These are phyloP conservation scores for Verasper variegatus DNA, from an alignment of 2,113 vertebrate species.

Conservation along the genomic window DNA sequence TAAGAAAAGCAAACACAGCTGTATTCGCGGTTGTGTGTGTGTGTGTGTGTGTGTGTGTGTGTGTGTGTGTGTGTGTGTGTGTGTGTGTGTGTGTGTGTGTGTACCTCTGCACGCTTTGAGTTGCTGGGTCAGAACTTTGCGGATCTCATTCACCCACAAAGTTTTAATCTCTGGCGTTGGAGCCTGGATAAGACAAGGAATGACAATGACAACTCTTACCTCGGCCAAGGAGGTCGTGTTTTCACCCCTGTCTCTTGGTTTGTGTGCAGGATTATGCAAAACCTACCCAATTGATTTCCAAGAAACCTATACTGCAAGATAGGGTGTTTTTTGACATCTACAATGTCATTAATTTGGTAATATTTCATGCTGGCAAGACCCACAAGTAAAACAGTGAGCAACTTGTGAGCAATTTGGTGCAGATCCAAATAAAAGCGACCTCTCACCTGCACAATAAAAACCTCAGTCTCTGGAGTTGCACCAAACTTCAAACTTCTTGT, in stretches of 20 bases:
- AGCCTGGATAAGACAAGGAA: conserved; percentile 79
- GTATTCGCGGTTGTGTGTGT: neutral
- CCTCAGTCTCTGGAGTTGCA: conserved; percentile 97
- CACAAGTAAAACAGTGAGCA: too few relatives aligned
- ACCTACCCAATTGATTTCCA: too few relatives aligned
- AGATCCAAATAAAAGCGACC: neutral
- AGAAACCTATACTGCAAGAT: too few relatives aligned
- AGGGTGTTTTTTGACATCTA: too few relatives aligned
- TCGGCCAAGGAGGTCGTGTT: neutral
- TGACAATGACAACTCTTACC: too few relatives aligned
- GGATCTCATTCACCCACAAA: conserved; percentile 94
- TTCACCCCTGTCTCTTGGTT: neutral
- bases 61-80: conserved; percentile 32
- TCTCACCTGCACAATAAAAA: conserved; percentile 95
- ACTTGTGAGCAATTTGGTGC: too few relatives aligned
- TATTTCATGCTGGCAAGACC: too few relatives aligned
- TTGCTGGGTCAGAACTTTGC: conserved; percentile 95
- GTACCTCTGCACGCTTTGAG: conserved; percentile 93
- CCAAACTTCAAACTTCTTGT: conserved; percentile 98
- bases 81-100: conserved; percentile 11
- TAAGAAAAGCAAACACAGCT: neutral
- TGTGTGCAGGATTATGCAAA: too few relatives aligned
- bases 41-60: neutral
- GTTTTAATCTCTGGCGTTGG: conserved; percentile 92
- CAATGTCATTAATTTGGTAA: too few relatives aligned